phyloP scores from a whole-genome alignment of 2,888 invertebrate genomes.

The Sisyra nigra region DNA sequence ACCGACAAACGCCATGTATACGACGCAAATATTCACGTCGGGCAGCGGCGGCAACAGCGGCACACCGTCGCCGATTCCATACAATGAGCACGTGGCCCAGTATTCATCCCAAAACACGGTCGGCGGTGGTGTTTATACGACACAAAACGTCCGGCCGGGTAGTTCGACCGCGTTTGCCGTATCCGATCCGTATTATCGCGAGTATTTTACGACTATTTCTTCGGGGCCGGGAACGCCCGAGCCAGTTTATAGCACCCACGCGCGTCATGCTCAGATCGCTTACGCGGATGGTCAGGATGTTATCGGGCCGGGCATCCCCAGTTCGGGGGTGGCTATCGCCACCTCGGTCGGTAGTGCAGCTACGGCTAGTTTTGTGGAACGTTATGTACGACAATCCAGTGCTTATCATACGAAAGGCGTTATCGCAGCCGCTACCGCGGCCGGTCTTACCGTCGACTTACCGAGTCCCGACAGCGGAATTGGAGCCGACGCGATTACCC shows the following conservation, averaged over 20 bases:
- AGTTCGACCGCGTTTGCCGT: conserved; percentile 41
- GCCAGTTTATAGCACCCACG: conserved; percentile 26
- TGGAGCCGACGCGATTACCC: conserved; percentile 85
- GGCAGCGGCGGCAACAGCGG: conserved; percentile 29
- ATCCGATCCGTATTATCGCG: conserved; percentile 61
- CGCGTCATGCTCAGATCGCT: conserved; percentile 33
- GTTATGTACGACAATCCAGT: conserved; percentile 43
- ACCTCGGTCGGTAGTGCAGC: conserved; percentile 31
- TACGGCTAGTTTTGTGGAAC: conserved; percentile 47
- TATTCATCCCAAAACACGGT: conserved; percentile 31
- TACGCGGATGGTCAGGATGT: conserved; percentile 24
- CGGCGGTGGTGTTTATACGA: conserved; percentile 23
- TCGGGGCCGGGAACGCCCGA: conserved; percentile 39
- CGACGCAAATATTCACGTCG: conserved; percentile 51
- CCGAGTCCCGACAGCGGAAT: conserved; percentile 94
- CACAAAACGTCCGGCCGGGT: conserved; percentile 20
- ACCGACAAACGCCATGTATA: conserved; percentile 39
- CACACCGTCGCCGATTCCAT: conserved; percentile 48
- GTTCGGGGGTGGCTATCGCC: conserved; percentile 15
- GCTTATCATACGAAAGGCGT: conserved; percentile 58
- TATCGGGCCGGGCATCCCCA: conserved; percentile 16
- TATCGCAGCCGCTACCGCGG: conserved; percentile 56
- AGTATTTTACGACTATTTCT: conserved; percentile 51
- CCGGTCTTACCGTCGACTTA: conserved; percentile 80
- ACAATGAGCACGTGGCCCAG: conserved; percentile 26